Evolutionary conservation across 2,113 vertebrate species (phyloP).

Genomic region (Dipodomys stephensi): DNA sequence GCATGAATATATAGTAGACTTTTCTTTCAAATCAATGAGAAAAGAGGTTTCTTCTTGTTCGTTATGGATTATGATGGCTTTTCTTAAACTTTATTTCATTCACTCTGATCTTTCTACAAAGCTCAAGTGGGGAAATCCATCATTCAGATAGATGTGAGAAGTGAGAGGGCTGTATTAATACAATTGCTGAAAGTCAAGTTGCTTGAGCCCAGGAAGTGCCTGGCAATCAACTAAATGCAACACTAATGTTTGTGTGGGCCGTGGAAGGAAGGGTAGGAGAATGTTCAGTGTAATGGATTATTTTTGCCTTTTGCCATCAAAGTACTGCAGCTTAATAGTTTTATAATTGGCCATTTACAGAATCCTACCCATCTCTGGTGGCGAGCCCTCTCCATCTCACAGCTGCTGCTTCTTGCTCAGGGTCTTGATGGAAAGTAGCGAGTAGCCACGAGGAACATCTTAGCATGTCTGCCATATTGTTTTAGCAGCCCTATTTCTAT

Average conservation of each 20-base stretch:
- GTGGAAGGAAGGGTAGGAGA: slow-evolving; percentile 3
- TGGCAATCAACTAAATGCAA: slow-evolving; percentile 53
- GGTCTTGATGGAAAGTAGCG: slow-evolving; percentile 17
- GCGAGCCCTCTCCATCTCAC: neutral
- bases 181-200: slow-evolving; percentile 62
- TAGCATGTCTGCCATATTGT: neutral
- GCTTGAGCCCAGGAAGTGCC: slow-evolving; percentile 42
- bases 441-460: neutral
- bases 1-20: neutral
- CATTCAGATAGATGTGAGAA: slow-evolving; percentile 19
- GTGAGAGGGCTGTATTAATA: slow-evolving; percentile 20
- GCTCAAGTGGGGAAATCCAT: slow-evolving; percentile 41
- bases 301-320: slow-evolving; percentile 69
- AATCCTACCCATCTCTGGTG: slow-evolving; percentile 57
- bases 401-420: neutral
- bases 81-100: slow-evolving; percentile 71
- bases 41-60: slow-evolving; percentile 25
- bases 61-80: slow-evolving; percentile 39
- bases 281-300: slow-evolving; percentile 72
- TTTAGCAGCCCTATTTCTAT: neutral
- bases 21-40: slow-evolving; percentile 47
- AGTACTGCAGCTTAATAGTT: slow-evolving; percentile 70
- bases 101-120: slow-evolving; percentile 46
- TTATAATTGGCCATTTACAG: slow-evolving; percentile 77
- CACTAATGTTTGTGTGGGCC: slow-evolving; percentile 50